Conservation (phyloP, 2,113 vertebrate species). For the Myiagra hebetior region DNA sequence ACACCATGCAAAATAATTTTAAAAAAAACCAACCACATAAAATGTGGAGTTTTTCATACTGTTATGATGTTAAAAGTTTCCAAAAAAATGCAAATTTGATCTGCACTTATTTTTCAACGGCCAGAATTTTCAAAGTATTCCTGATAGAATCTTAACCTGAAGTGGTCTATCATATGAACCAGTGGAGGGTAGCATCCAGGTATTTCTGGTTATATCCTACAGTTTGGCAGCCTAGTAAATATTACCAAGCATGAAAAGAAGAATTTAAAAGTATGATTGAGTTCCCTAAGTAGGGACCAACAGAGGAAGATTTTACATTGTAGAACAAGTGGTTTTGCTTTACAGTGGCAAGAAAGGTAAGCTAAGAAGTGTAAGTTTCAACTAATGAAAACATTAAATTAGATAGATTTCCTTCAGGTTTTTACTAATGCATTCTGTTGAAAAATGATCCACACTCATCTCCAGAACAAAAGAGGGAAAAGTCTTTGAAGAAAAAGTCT, state of each 20-base stretch:
- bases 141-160: background rate
- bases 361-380: background rate
- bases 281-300: background rate
- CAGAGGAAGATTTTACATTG: background rate
- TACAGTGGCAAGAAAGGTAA: background rate
- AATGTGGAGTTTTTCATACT: background rate
- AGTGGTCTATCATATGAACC: background rate
- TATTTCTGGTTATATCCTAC: background rate
- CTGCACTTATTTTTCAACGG: background rate
- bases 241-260: background rate
- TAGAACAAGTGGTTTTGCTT: background rate
- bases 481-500: slow-evolving; percentile 11
- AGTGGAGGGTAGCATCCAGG: background rate
- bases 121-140: background rate
- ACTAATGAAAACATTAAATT: background rate
- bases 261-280: background rate
- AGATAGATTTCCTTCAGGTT: background rate
- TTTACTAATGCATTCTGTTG: background rate
- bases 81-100: background rate
- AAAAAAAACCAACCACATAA: background rate
- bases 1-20: background rate
- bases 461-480: slow-evolving; percentile 19
- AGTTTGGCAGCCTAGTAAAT: background rate
- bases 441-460: slow-evolving; percentile 9
- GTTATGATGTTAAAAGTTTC: background rate